These are phyloP conservation scores for Nemapogon koenigi DNA, from an alignment of 2,888 invertebrate species.

Conservation along the genomic window DNA sequence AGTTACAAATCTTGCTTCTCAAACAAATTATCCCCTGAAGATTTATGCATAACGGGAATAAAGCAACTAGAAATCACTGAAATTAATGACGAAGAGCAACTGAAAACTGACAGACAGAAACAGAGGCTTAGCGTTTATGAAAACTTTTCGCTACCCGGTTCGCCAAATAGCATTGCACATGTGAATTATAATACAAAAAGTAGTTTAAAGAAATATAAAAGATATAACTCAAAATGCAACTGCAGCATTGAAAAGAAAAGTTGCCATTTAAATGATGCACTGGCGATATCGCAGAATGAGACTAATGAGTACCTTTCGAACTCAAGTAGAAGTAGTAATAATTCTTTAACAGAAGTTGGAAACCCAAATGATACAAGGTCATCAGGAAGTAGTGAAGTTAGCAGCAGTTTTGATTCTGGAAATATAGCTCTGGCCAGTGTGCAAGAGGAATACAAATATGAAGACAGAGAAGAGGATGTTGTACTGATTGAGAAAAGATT, in stretches of 20 bases:
- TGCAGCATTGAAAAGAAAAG: background rate
- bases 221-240: background rate
- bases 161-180: slow-evolving; percentile 43
- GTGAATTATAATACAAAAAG: slow-evolving; percentile 44
- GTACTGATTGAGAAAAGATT: slow-evolving; percentile 72
- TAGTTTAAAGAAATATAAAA: slow-evolving; percentile 30
- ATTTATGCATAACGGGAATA: slow-evolving; percentile 39
- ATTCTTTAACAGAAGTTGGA: slow-evolving; percentile 21
- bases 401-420: slow-evolving; percentile 43
- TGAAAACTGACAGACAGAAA: no score
- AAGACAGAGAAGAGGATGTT: slow-evolving; percentile 74
- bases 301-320: slow-evolving; percentile 43
- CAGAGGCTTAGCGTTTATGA: slow-evolving; percentile 40
- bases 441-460: slow-evolving; percentile 78
- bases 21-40: slow-evolving; percentile 22
- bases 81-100: slow-evolving; percentile 21
- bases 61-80: slow-evolving; percentile 29
- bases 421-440: slow-evolving; percentile 63
- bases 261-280: slow-evolving; percentile 19
- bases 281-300: slow-evolving; percentile 42
- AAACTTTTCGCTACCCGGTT: slow-evolving; percentile 50
- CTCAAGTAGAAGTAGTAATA: slow-evolving; percentile 22
- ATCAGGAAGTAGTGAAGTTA: slow-evolving; percentile 52
- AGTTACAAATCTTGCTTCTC: slow-evolving; percentile 44
- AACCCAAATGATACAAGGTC: slow-evolving; percentile 42